Conservation (phyloP, 92 coral and sea anemone species). For the Micromussa lordhowensis region DNA sequence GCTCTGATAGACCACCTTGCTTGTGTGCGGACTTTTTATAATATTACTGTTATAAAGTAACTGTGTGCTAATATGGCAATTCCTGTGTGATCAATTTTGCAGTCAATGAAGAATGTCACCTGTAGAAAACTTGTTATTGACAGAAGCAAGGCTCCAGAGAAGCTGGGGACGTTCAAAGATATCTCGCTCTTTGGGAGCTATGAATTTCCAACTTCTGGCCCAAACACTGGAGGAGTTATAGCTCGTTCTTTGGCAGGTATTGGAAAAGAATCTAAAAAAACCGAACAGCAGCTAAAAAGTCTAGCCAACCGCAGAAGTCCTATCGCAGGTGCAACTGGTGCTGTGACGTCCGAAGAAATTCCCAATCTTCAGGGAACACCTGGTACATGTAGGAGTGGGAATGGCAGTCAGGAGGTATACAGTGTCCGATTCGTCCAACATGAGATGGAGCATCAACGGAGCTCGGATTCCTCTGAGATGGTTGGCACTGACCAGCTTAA, state of each 20-base stretch:
- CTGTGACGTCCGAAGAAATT: conserved; percentile 1
- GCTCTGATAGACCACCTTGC: no score
- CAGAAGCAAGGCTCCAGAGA: conserved; percentile 46
- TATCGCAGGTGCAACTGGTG: conserved; percentile 51
- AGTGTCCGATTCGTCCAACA: conserved; percentile 38
- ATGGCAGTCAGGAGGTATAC: background rate
- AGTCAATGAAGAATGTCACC: conserved; percentile 62
- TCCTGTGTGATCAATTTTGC: background rate
- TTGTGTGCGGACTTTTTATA: background rate
- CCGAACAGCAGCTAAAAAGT: conserved; percentile 32
- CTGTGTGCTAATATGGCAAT: background rate
- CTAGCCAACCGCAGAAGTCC: conserved; percentile 11
- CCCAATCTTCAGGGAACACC: background rate
- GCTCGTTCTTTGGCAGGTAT: conserved; percentile 57
- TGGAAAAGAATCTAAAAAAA: conserved; percentile 34
- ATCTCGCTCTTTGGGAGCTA: conserved; percentile 56
- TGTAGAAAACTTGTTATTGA: conserved; percentile 52
- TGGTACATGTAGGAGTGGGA: background rate
- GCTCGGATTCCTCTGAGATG: conserved; percentile 6
- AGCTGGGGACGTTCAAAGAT: conserved; percentile 38
- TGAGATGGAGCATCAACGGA: background rate
- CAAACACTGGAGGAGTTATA: conserved; percentile 29
- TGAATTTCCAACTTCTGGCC: conserved; percentile 31
- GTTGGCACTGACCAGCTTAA: background rate
- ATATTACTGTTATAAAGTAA: no score